Evolutionary conservation across 2,113 vertebrate genomes (phyloP), one percentile per base, ranked within the genome.

Genomic region (Corythoichthys haematopterus): DNA sequence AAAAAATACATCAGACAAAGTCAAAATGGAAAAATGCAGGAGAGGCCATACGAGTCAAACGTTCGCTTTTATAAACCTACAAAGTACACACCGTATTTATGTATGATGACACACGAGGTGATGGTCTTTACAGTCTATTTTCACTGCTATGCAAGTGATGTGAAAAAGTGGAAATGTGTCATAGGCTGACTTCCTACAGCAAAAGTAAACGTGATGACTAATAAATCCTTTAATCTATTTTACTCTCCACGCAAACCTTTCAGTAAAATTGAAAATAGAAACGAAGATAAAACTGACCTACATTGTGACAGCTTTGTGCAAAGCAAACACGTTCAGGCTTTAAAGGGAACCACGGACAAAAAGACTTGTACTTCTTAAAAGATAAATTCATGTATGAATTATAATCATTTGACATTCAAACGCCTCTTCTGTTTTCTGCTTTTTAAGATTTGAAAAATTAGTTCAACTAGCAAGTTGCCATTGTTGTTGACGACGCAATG

Each of bases 21-120:
- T 61, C n/a, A 61, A 61, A 61, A 61, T 46, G 40, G 20, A 33
- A 61, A 9, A 38, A 60, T 9, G 37, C 15, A 13, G 10, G 10
- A 61, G 60, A 46, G 43, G 28, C 45, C 2, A 2, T 57, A 6
- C 13, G 37, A 60, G 37, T 61, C 38, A 60, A 40, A 37, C 2
- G 67, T 20, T 43, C 35, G 55, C 50, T 40, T 63, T 75, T 74
- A 64, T 52, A 56, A 78, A 72, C 28, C 65, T 69, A 51, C 40
- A 66, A 69, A 69, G 38, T 51, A 47, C 37, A 43, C 53, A 1
- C 67, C 40, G 45, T 66, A 68, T 64, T 66, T 77, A 9, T 74
- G 48, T 16, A 66, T 5, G 65, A 75, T 88, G 86, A 88, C 79
- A 73, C 85, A 87, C 37, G 28, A 16, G 36, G 47, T 12, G 64